These are phyloP conservation scores for Oxytorus armatus DNA, from an alignment of 2,888 invertebrate genomes.

Conservation along the genomic window DNA sequence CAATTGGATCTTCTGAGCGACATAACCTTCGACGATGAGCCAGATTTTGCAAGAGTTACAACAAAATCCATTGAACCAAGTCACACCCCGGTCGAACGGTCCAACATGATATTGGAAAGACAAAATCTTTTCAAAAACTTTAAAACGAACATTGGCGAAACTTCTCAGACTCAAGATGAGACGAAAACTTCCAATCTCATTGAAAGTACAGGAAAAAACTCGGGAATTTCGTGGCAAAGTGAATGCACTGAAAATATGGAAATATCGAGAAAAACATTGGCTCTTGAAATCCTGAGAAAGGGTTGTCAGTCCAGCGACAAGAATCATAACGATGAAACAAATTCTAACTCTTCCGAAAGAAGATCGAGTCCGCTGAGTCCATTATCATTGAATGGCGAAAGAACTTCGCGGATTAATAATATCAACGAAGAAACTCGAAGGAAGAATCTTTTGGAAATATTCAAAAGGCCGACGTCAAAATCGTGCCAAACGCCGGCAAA, in stretches of 20 bases:
- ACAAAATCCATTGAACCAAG: conserved; percentile 1
- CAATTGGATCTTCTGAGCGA: conserved; percentile 38
- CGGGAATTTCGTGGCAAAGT: conserved; percentile 20
- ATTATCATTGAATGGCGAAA: conserved; percentile 1
- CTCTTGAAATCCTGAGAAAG: conserved; percentile 57
- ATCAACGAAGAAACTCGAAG: background rate
- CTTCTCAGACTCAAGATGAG: background rate
- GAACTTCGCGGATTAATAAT: conserved; percentile 23
- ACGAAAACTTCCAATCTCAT: background rate
- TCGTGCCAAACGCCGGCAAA: conserved; percentile 8
- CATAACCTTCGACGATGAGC: conserved; percentile 61
- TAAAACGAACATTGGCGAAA: conserved; percentile 50
- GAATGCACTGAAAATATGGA: conserved; percentile 41
- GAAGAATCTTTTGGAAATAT: conserved; percentile 16
- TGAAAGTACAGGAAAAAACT: background rate
- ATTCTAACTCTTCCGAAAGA: background rate
- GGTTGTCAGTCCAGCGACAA: background rate
- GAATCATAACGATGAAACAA: conserved; percentile 10
- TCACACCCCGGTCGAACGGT: conserved; percentile 48
- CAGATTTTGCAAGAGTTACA: conserved; percentile 53
- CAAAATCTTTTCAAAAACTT: conserved; percentile 70
- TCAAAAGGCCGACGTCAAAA: conserved; percentile 43
- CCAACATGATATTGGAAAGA: conserved; percentile 56
- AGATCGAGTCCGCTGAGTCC: conserved; percentile 46
- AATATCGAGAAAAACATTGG: conserved; percentile 49